phyloP scores from a whole-genome alignment of 2,888 invertebrate species.

The Agonopterix heracliana region DNA sequence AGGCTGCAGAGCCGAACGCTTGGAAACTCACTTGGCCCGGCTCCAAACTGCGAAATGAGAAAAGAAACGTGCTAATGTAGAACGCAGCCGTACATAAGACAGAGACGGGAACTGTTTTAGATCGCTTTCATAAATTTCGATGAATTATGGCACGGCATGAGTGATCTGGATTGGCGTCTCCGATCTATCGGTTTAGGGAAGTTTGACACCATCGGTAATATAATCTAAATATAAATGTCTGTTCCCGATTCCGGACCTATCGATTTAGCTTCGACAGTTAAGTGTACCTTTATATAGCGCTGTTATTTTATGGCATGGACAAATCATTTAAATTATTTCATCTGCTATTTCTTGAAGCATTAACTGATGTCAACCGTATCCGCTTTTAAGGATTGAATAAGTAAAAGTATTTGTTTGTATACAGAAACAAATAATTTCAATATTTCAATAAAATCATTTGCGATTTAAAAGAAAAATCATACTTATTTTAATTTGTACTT shows the following conservation, averaged over 20 bases:
- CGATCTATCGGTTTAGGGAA: conserved; percentile 60
- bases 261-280: conserved; percentile 29
- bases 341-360: no score
- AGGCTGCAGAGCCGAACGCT: conserved; percentile 67
- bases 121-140: conserved; percentile 61
- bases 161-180: conserved; percentile 64
- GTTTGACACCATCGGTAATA: conserved; percentile 61
- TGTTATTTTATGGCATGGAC: background rate
- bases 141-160: conserved; percentile 59
- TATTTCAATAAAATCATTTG: no score
- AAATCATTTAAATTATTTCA: background rate
- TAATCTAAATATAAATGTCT: conserved; percentile 55
- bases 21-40: conserved; percentile 75
- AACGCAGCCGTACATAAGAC: conserved; percentile 58
- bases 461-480: no score
- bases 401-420: no score
- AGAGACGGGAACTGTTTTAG: conserved; percentile 62
- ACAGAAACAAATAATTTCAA: no score
- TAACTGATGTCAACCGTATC: no score
- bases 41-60: conserved; percentile 77
- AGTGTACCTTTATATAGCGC: conserved; percentile 15
- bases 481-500: no score
- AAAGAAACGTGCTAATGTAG: conserved; percentile 70
- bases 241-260: conserved; percentile 29
- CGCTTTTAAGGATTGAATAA: no score